Percentiles rank a stretch among this genome's conserved stretches.
Evolutionary conservation across 1,140 invertebrate genomes (phyloP).

Genomic region (Maniola jurtina): DNA sequence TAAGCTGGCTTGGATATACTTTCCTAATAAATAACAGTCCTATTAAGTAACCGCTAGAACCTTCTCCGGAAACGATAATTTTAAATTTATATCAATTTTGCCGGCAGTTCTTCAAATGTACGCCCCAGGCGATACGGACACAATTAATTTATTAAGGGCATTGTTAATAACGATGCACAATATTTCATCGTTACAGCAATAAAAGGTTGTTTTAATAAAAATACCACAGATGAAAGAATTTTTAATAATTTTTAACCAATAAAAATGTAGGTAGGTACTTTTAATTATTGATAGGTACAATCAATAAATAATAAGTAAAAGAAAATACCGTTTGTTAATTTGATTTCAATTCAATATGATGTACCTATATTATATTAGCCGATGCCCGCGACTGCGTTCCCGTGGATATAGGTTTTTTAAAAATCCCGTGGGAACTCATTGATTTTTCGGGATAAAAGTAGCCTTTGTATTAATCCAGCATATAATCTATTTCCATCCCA

Average conservation of each 20-base stretch:
- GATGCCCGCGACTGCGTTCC: too few relatives aligned
- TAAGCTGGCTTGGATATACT: too few relatives aligned
- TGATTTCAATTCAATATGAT: too few relatives aligned
- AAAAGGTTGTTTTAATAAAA: slow-evolving; percentile 17
- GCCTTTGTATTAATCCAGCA: too few relatives aligned
- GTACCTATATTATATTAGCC: too few relatives aligned
- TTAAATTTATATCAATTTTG: slow-evolving; percentile 31
- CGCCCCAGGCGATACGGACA: slow-evolving; percentile 1
- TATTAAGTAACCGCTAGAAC: neutral
- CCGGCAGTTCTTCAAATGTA: slow-evolving; percentile 22
- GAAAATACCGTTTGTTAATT: too few relatives aligned
- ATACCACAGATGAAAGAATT: neutral
- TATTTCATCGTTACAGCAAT: slow-evolving; percentile 35
- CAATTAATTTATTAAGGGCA: slow-evolving; percentile 49
- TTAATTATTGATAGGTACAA: neutral
- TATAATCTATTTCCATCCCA: too few relatives aligned
- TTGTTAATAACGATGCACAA: slow-evolving; percentile 28
- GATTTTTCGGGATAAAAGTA: too few relatives aligned
- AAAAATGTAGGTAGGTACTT: neutral
- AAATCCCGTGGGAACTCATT: too few relatives aligned
- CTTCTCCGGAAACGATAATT: slow-evolving; percentile 8
- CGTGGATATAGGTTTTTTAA: too few relatives aligned
- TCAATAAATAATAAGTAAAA: too few relatives aligned
- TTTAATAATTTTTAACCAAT: neutral
- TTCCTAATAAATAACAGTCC: too few relatives aligned